Evolutionary conservation across 2,797 vertebrate species (phyloP), one percentile per base, ranked within the genome.

Genomic region (Sciaenops ocellatus): DNA sequence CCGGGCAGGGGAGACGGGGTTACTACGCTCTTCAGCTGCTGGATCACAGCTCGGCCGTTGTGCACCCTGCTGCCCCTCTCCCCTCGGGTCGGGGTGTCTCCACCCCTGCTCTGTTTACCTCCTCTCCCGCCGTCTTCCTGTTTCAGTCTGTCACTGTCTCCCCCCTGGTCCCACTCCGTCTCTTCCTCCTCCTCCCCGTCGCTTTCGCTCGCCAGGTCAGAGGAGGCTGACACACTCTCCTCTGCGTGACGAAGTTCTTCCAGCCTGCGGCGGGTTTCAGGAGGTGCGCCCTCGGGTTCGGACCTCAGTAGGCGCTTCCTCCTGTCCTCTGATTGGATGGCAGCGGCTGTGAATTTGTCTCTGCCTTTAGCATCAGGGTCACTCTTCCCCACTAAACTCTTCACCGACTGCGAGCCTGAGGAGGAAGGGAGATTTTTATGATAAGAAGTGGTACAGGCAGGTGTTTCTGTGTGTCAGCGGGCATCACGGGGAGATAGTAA

Each of bases 1-100:
- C 91, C 69, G 0, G 94, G 88, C 81, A 91, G 81, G 10, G 93
- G 78, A 18, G 94, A 87, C 12, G 89, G 89, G 67, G 89, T 86
- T 74, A 93, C 93, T 1, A 89, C 88, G 0, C 92, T 95, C 78
- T 96, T 96, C 1, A 95, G 93, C 69, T 96, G 96, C 83, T 96
- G 95, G 90, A 97, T 97, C 63, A 97, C 95, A 0, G 96, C 94
- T 6, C 94, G 93, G 11, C 94, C 94, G 10, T 94, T 95, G 77
- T 95, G 95, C 57, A 92, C 84, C 87, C 94, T 88, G 44, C 82
- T 72, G 9, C 80, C 90, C 70, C 92, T 47, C 46, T 92, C 87
- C 50, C 89, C 84, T 69, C 89, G 55, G 0, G 62, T 79, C 6
- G 85, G 79, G 61, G 74, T 57, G 47, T 83, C 89, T 17, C 78